Percentiles rank a stretch among this genome's conserved stretches.
Conservation (phyloP, 2,797 vertebrate genomes). For the Sus cebifrons region DNA sequence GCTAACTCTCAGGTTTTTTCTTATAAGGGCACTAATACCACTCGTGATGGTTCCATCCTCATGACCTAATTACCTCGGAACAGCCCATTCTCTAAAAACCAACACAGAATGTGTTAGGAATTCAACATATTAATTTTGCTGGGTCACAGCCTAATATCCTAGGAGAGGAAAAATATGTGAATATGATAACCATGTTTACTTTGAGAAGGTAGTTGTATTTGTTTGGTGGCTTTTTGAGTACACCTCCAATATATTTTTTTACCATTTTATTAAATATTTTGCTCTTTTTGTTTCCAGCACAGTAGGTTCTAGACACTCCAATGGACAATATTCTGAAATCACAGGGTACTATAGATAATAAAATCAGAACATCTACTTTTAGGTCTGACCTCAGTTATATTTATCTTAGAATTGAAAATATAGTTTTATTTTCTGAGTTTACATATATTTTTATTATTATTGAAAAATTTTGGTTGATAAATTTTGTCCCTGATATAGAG, state of each 20-base stretch:
- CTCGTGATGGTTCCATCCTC: background rate
- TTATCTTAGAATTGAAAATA: background rate
- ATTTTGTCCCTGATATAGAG: slow-evolving; percentile 13
- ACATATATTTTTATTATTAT: slow-evolving; percentile 3
- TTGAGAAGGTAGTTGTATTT: background rate
- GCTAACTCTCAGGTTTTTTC: background rate
- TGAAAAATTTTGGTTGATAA: slow-evolving; percentile 30
- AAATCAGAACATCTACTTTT: background rate
- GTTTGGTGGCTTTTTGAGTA: background rate
- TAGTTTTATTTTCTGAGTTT: slow-evolving; percentile 22
- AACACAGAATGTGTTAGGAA: background rate
- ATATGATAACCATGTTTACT: background rate
- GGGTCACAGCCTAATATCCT: rapidly evolving
- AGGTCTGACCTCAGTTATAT: background rate
- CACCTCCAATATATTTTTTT: background rate
- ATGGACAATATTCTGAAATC: background rate
- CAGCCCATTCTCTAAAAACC: background rate
- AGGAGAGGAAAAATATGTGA: background rate
- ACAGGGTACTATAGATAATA: background rate
- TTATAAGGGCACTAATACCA: background rate
- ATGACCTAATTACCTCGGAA: background rate
- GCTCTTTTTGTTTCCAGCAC: background rate
- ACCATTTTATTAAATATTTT: background rate
- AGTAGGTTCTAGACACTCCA: background rate
- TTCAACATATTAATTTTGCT: background rate